These are phyloP conservation scores for Hylaea fasciaria DNA, from an alignment of 2,888 invertebrate genomes.

Conservation along the genomic window DNA sequence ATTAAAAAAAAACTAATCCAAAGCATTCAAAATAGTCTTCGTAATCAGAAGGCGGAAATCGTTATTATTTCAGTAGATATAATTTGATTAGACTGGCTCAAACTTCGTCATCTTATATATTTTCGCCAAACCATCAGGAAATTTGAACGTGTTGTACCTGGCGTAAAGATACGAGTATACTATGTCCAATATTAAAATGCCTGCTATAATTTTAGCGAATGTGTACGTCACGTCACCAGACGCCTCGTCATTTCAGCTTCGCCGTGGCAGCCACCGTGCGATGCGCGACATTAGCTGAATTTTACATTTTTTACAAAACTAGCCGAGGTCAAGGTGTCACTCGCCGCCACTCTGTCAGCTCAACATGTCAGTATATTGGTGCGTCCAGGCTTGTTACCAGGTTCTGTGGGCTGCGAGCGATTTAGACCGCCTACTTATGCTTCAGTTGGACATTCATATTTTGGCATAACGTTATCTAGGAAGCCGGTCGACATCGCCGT, in stretches of 20 bases:
- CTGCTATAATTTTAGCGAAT: constrained; percentile 20
- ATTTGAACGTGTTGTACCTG: background rate
- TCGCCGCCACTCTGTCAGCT: background rate
- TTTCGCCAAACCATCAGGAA: background rate
- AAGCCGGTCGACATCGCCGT: background rate
- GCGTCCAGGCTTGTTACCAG: no score
- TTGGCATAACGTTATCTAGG: background rate
- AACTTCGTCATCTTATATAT: background rate
- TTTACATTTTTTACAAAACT: constrained; percentile 58
- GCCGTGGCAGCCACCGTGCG: constrained; percentile 30
- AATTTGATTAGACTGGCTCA: background rate
- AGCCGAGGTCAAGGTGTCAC: constrained; percentile 71
- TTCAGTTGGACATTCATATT: background rate
- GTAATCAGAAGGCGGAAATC: no score
- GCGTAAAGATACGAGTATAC: constrained; percentile 8
- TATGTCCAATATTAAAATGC: constrained; percentile 5
- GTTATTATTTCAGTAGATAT: background rate
- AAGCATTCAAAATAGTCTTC: no score
- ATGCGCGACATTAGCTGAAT: constrained; percentile 52
- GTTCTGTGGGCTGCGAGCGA: no score
- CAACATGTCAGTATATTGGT: constrained; percentile 17
- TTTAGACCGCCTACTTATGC: background rate
- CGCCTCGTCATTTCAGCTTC: constrained; percentile 59
- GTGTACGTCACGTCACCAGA: constrained; percentile 61
- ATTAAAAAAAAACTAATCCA: no score